Conservation (phyloP, 2,797 vertebrate genomes). For the Hypotaenidia philippensis region DNA sequence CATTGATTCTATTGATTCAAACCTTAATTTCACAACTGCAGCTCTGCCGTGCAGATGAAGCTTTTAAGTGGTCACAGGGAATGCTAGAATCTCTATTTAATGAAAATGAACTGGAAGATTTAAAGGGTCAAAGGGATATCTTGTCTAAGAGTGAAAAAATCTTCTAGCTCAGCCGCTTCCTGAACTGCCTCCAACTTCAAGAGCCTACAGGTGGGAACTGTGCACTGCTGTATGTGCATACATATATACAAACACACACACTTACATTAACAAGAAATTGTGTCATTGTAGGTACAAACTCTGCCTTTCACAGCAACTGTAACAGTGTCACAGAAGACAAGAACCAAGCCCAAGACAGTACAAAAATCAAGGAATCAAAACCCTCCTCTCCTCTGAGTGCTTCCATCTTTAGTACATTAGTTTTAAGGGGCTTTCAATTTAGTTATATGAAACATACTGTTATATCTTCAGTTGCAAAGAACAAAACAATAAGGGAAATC, state of each 20-base stretch:
- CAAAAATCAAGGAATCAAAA: constrained; percentile 24
- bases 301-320: neutral
- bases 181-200: neutral
- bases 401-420: neutral
- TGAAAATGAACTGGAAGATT: neutral
- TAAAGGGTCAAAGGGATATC: neutral
- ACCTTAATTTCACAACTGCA: neutral
- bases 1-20: neutral
- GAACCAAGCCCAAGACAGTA: neutral
- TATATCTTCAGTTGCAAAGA: constrained; percentile 60
- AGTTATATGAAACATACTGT: neutral
- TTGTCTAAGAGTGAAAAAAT: neutral
- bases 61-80: neutral
- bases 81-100: neutral
- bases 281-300: neutral
- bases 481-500: constrained; percentile 67
- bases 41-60: neutral
- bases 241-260: neutral
- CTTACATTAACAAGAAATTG: neutral
- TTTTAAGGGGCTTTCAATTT: constrained; percentile 21
- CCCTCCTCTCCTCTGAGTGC: neutral
- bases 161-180: neutral
- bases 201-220: neutral
- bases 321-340: neutral
- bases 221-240: neutral